phyloP scores from a whole-genome alignment of 2,797 vertebrate genomes.

The Potorous gilbertii region DNA sequence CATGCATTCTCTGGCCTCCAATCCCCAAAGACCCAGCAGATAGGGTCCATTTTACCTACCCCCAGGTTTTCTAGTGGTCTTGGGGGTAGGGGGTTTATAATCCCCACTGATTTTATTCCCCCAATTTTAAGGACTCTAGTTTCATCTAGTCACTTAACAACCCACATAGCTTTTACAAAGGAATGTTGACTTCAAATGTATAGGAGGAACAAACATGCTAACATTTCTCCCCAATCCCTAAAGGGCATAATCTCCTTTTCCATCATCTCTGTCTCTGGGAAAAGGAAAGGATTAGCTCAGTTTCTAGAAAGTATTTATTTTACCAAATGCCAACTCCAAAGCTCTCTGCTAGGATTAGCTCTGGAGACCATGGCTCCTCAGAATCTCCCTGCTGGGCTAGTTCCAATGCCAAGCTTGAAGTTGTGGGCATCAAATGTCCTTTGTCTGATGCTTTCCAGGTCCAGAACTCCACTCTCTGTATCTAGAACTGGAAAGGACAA shows the following conservation, averaged over 20 bases:
- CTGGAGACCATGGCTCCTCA: not conserved
- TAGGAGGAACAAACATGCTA: not conserved
- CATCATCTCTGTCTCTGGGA: not conserved
- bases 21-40: not conserved
- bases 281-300: not conserved
- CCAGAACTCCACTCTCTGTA: not conserved
- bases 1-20: not conserved
- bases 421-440: not conserved
- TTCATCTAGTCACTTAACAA: not conserved
- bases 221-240: not conserved
- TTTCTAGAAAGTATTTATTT: not conserved
- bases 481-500: not conserved
- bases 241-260: not conserved
- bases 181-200: not conserved
- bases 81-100: not conserved
- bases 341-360: not conserved
- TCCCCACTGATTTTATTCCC: not conserved
- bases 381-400: not conserved
- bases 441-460: not conserved
- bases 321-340: not conserved
- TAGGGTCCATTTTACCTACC: not conserved
- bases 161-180: not conserved
- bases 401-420: not conserved
- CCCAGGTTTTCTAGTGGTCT: not conserved
- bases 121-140: not conserved